phyloP scores from a whole-genome alignment of 1,140 invertebrate species.

The Zaprionus taronus region DNA sequence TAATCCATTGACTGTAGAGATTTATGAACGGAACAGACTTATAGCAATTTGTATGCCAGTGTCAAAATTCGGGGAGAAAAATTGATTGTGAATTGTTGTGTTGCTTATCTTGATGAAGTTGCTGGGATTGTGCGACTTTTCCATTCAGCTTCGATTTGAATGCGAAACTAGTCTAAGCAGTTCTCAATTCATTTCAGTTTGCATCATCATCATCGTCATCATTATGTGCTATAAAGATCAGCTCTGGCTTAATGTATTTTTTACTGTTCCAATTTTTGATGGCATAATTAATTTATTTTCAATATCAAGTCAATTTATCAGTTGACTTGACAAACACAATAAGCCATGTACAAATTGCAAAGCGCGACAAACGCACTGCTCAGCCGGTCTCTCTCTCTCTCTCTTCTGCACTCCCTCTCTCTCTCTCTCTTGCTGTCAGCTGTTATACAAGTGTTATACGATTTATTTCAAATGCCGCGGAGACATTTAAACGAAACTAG shows the following conservation, averaged over 20 bases:
- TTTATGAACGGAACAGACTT: conserved; percentile 9
- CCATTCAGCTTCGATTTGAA: neutral
- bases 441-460: conserved; percentile 60
- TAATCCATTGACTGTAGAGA: conserved; percentile 14
- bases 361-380: conserved; percentile 23
- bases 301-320: conserved; percentile 82
- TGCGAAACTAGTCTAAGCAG: conserved; percentile 21
- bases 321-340: conserved; percentile 80
- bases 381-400: neutral
- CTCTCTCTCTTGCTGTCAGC: conserved; percentile 29
- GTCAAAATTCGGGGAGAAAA: conserved; percentile 8
- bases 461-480: conserved; percentile 60
- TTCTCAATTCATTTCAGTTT: conserved; percentile 4
- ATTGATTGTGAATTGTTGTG: conserved; percentile 16
- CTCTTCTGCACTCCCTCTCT: conserved; percentile 5
- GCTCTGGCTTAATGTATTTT: neutral
- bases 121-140: neutral
- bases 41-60: conserved; percentile 34
- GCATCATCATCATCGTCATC: neutral
- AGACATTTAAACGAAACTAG: conserved; percentile 75
- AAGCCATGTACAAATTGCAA: conserved; percentile 68
- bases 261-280: conserved; percentile 55
- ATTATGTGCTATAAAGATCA: neutral
- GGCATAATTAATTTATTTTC: conserved; percentile 79
- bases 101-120: conserved; percentile 25